Conservation (phyloP, 2,888 invertebrate species). For the Oscheius sp. region DNA sequence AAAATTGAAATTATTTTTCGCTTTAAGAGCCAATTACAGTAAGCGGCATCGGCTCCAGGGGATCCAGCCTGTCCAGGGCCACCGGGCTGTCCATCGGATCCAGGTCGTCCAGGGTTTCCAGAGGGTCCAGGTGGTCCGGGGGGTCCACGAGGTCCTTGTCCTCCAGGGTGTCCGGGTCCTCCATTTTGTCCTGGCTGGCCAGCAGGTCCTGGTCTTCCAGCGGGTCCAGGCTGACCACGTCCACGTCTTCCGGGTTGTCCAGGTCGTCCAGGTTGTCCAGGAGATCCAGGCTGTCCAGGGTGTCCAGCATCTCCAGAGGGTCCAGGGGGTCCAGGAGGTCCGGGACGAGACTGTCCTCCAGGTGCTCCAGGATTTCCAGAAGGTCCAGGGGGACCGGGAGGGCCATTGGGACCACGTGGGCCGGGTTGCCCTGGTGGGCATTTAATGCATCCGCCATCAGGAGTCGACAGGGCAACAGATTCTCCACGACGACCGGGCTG, state of each 20-base stretch:
- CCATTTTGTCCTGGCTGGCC: constrained; percentile 5
- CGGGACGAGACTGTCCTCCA: not conserved
- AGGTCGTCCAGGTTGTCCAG: constrained; percentile 2
- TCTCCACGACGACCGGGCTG: constrained; percentile 21
- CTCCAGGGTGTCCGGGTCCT: not conserved
- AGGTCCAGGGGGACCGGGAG: constrained; percentile 17
- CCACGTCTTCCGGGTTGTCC: not conserved
- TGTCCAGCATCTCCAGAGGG: constrained; percentile 19
- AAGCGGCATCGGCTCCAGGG: constrained; percentile 26
- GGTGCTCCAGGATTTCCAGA: not conserved
- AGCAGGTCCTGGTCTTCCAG: constrained; percentile 11
- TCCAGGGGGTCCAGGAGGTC: constrained; percentile 15
- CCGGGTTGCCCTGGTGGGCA: constrained; percentile 13
- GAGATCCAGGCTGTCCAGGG: constrained; percentile 8
- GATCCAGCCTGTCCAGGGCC: constrained; percentile 5
- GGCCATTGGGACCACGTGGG: not conserved
- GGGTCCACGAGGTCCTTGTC: not conserved
- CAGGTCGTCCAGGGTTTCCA: constrained; percentile 22
- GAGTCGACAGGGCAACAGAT: constrained; percentile 10
- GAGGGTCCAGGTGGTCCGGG: constrained; percentile 10
- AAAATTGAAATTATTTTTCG: not conserved
- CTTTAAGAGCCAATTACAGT: not conserved
- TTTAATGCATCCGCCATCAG: constrained; percentile 5
- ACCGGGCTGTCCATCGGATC: constrained; percentile 6
- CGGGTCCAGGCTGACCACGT: not conserved